Conservation (phyloP, 2,888 invertebrate species). For the Cotesia congregata region DNA sequence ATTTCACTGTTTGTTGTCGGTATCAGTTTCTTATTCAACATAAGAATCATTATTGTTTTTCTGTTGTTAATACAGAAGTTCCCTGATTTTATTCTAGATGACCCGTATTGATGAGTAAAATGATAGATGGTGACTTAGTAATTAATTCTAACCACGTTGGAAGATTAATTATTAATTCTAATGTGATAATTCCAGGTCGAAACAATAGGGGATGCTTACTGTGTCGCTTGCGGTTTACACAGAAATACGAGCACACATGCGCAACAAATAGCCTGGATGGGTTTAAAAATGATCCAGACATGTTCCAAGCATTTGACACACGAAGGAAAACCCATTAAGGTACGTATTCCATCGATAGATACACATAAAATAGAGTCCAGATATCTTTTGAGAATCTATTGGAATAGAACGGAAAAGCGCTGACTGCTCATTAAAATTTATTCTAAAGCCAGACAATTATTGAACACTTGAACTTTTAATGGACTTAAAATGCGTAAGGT, state of each 20-base stretch:
- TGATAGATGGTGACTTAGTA: too few relatives aligned
- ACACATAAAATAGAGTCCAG: not conserved
- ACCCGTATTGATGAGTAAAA: not conserved
- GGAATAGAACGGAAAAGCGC: not conserved
- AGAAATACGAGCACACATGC: conserved; percentile 89
- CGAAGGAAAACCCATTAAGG: conserved; percentile 91
- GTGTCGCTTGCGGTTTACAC: conserved; percentile 94
- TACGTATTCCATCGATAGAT: conserved; percentile 65
- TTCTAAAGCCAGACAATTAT: not conserved
- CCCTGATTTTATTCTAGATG: not conserved
- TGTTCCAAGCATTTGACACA: conserved; percentile 90
- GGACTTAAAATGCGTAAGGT: not conserved
- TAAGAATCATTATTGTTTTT: not conserved
- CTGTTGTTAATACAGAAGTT: not conserved
- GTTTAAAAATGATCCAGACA: conserved; percentile 91
- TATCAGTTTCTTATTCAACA: not conserved
- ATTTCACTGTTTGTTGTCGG: not conserved
- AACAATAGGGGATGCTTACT: conserved; percentile 96
- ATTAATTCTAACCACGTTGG: too few relatives aligned
- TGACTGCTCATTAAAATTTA: not conserved
- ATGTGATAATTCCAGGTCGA: conserved; percentile 78
- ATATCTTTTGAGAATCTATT: not conserved
- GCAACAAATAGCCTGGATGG: conserved; percentile 97
- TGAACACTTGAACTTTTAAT: not conserved
- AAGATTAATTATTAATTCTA: not conserved